Percentiles rank a stretch among this genome's conserved stretches.
phyloP scores from a whole-genome alignment of 2,888 invertebrate species.

The Agrochola circellaris region DNA sequence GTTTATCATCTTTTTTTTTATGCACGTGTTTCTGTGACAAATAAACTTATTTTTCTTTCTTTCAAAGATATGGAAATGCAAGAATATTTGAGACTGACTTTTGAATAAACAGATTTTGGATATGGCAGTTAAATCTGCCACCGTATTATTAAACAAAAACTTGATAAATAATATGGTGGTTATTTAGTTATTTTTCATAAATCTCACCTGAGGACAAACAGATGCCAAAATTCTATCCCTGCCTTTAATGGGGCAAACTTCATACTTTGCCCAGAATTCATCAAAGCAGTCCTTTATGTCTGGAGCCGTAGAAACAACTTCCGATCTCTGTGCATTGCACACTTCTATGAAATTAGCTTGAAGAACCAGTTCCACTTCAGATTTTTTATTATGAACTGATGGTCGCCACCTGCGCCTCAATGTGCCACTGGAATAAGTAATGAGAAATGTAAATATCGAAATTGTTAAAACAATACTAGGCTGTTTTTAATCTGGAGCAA shows the following conservation, averaged over 20 bases:
- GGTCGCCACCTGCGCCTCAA: conserved; percentile 94
- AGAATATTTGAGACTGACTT: background rate
- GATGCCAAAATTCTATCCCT: conserved; percentile 95
- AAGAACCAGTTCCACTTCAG: conserved; percentile 93
- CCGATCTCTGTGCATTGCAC: conserved; percentile 87
- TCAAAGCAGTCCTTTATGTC: conserved; percentile 93
- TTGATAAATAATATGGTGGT: background rate
- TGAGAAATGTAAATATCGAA: background rate
- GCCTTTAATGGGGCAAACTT: conserved; percentile 92
- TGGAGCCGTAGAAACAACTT: conserved; percentile 89
- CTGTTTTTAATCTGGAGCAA: background rate
- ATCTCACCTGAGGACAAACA: conserved; percentile 94
- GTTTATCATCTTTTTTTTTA: too few species aligned
- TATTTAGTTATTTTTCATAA: background rate
- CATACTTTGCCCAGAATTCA: conserved; percentile 93
- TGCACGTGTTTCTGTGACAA: too few species aligned
- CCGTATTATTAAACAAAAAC: too few species aligned
- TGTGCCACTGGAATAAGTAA: conserved; percentile 91
- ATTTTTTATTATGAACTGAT: conserved; percentile 90
- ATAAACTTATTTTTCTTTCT: too few species aligned
- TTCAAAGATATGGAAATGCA: too few species aligned
- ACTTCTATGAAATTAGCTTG: conserved; percentile 94
- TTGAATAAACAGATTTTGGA: background rate
- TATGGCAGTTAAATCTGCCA: background rate
- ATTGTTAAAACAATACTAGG: background rate